Base-by-base conservation (phyloP, 2,797 vertebrate genomes). In the Thripadectes ignobilis region DNA sequence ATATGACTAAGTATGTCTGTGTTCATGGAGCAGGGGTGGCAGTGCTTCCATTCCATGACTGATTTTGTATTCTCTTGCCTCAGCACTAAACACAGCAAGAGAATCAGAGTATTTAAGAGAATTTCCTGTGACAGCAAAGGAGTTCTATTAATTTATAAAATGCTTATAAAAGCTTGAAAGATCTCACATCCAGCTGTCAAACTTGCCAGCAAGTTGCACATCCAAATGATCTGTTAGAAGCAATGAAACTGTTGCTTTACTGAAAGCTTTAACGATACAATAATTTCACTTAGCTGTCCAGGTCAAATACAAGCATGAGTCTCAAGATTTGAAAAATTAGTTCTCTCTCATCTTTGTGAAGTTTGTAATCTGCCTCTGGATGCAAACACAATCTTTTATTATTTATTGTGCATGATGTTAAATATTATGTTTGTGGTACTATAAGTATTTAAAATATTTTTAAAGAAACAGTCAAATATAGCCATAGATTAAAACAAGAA, bases 21-120 rank as follows among this genome's bases (percentile, higher is more conserved):
- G 27, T 75, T 72, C 21, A 36, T 9, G 19, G 46, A 78, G 26
- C 13, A 43, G 20, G 8, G 13, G 3, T 67, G 10, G 13, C 16
- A 1, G 0, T 48, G 8, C 52, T 54, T 54, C 55, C 11, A 32
- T 9, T 27, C 34, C 3, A 4, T 58, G 17, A 26, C 5, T 15
- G 14, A 26, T 66, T 46, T 52, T 39, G 12, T 29, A 10, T 62
- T 65, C 45, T 83, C 51, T 73, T 67, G 32, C 63, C 51, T 79
- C 38, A 38, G n/a, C 39, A 19, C 11, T 41, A 14, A 49, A 46
- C 38, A 34, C 24, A 66, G 52, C 27, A 63, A 73, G 43, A 67
- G 12, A 19, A 52, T 30, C 15, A 27, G 61, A 55, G 32, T 32
- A 36, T 61, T 77, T 69, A 71, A 23, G 4, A 5, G 4, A 9